Evolutionary conservation across 1,140 invertebrate species (phyloP), one percentile per base, ranked within the genome.

Genomic region (Lasioglossum baleicum): DNA sequence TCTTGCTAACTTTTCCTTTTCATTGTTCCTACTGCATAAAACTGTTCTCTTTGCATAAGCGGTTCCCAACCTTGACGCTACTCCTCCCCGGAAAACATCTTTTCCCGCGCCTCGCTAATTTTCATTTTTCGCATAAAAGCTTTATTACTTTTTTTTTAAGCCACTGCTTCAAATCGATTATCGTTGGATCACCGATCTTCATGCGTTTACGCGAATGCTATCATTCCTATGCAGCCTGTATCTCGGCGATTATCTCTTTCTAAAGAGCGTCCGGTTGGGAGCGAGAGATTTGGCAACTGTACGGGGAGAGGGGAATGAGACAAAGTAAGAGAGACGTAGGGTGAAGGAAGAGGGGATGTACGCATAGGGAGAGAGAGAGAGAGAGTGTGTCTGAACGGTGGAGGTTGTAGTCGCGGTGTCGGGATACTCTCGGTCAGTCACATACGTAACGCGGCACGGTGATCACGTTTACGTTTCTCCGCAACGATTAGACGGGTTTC

Each of bases 351-450:
- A 31, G 20, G 22, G 26, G 42, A 31, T 26, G 17, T 13, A 6
- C n/a, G 7, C 17, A 20, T 31, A 22, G 35, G 42, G 15, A 48
- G 44, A 48, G 44, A 13, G 13, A 48, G 13, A 61, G 78, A 44
- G 69, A 80, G 74, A 69, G 58, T 51, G 51, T 5, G 64, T 65
- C 78, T 71, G 60, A 61, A 72, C 72, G 65, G 61, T 60, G 56
- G 66, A 73, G 76, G 63, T 72, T 74, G 26, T 26, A 35, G 35
- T 35, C 35, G 1, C 35, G 35, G 75, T 42, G 66, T 83, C 40
- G 51, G 67, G 70, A 80, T 82, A 86, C 71, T 78, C 80, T 82
- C 75, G 58, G 69, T 73, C 85, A 87, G 85, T 87, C 76, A 87
- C 83, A 77, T 78, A 87, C 82, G 68, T 78, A 87, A 80, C 80